Evolutionary conservation across 23 tunicate genomes (phyloP).

Genomic region (Trididemnum clinides): DNA sequence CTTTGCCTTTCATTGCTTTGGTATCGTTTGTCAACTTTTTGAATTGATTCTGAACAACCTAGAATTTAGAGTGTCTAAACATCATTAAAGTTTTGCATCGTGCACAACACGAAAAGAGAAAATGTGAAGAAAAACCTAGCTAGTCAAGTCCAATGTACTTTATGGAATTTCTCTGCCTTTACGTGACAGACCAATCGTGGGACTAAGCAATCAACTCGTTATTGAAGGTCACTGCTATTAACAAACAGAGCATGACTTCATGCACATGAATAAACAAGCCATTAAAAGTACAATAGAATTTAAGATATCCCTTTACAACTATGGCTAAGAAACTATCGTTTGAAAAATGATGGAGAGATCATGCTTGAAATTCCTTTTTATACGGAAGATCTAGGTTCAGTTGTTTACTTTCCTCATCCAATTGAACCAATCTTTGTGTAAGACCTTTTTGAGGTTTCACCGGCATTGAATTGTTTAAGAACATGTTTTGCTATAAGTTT

Average conservation of each 20-base stretch:
- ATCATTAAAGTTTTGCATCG: background rate
- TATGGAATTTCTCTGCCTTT: background rate
- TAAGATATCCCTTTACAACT: too few species aligned
- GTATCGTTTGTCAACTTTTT: conserved; percentile 56
- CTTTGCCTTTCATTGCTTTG: conserved; percentile 75
- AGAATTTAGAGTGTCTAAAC: background rate
- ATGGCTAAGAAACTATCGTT: too few species aligned
- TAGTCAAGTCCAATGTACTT: background rate
- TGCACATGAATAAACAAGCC: too few species aligned
- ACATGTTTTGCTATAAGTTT: too few species aligned
- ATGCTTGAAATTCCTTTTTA: too few species aligned
- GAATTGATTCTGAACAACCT: conserved; percentile 56
- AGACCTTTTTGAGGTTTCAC: background rate
- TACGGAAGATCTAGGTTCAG: background rate
- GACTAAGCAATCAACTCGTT: too few species aligned
- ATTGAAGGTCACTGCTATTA: background rate
- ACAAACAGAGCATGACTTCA: too few species aligned
- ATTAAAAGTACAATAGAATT: too few species aligned
- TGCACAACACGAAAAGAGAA: background rate
- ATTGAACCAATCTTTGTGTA: too few species aligned
- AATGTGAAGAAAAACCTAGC: background rate
- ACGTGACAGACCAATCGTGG: too few species aligned
- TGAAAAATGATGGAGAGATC: too few species aligned
- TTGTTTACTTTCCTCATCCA: background rate
- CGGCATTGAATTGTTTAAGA: too few species aligned